Evolutionary conservation across 2,113 vertebrate species (phyloP).

Genomic region (Zosterops japonicus): DNA sequence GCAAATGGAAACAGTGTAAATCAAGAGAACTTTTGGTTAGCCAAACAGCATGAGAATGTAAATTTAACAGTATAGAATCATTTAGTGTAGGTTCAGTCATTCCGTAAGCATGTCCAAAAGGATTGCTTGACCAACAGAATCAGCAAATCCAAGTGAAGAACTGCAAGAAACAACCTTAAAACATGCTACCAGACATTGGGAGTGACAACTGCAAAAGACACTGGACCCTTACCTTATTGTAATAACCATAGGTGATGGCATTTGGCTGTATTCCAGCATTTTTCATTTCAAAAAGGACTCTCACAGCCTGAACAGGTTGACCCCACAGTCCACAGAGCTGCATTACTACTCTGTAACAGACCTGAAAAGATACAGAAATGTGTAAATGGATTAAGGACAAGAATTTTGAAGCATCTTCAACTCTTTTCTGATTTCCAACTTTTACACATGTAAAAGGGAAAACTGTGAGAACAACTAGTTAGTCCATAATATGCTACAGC

Average conservation of each 20-base stretch:
- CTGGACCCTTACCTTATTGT: conserved; percentile 89
- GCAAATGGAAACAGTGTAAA: neutral
- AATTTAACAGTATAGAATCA: neutral
- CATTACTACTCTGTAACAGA: conserved; percentile 97
- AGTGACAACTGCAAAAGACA: neutral
- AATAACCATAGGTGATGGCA: conserved; percentile 98
- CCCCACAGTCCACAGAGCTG: conserved; percentile 94
- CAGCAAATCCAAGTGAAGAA: neutral
- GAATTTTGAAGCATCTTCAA: neutral
- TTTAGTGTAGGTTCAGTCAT: neutral
- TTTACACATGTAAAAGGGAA: neutral
- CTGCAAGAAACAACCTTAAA: neutral
- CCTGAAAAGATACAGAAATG: conserved; percentile 73
- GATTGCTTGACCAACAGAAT: neutral
- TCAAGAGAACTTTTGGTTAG: neutral
- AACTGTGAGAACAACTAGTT: neutral
- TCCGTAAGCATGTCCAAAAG: neutral
- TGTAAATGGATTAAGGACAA: neutral
- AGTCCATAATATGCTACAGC: neutral
- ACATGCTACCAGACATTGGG: neutral
- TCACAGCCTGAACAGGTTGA: conserved; percentile 93
- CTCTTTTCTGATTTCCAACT: neutral
- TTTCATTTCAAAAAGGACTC: conserved; percentile 96
- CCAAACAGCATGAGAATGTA: neutral
- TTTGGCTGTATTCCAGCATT: conserved; percentile 92